Evolutionary conservation across 2,888 invertebrate genomes (phyloP).

Genomic region (Heliconius sara): DNA sequence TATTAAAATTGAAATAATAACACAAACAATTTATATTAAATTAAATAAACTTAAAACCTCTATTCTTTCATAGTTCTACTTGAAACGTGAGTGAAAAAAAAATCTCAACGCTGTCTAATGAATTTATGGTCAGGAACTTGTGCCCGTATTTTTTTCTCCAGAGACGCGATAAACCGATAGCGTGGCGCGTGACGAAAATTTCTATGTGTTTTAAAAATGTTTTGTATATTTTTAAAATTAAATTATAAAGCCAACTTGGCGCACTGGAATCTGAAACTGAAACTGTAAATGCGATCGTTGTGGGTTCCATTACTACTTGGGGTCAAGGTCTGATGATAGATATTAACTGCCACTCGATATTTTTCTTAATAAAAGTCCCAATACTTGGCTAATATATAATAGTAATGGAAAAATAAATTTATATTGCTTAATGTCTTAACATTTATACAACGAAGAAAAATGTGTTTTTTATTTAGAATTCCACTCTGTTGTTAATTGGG

Average conservation of each 20-base stretch:
- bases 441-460: background rate
- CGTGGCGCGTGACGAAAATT: conserved; percentile 67
- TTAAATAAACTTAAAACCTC: conserved; percentile 53
- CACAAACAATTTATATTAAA: too few species aligned
- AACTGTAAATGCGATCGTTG: background rate
- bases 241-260: conserved; percentile 3
- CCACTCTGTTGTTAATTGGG: conserved; percentile 44
- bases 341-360: too few species aligned
- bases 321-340: too few species aligned
- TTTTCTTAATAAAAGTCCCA: too few species aligned
- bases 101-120: conserved; percentile 76
- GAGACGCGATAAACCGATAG: conserved; percentile 77
- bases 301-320: background rate
- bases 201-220: conserved; percentile 49
- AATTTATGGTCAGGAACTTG: conserved; percentile 84
- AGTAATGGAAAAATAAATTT: too few species aligned
- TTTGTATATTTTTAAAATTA: conserved; percentile 35
- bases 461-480: conserved; percentile 17
- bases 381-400: too few species aligned
- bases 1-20: too few species aligned
- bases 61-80: conserved; percentile 53
- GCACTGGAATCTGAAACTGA: background rate
- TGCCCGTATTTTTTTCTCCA: conserved; percentile 73
- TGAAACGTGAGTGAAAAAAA: conserved; percentile 76
- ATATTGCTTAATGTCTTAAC: too few species aligned